Evolutionary conservation across 2,113 vertebrate genomes (phyloP).

Genomic region (Eurypyga helias): DNA sequence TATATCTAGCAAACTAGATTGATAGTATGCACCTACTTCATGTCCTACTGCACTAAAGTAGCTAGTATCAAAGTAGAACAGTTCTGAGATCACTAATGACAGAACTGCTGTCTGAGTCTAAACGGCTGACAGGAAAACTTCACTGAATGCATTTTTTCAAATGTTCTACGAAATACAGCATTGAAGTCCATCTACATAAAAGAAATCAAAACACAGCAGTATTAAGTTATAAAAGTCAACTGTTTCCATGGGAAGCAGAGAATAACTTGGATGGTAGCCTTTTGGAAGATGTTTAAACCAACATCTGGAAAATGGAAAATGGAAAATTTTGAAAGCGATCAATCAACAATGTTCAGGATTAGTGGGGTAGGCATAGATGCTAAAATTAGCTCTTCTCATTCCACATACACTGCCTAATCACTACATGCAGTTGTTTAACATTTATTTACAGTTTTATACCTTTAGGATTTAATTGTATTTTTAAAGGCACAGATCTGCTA

Average conservation of each 20-base stretch:
- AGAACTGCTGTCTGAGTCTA: not conserved
- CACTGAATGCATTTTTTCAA: not conserved
- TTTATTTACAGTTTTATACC: not conserved
- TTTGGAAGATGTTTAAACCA: not conserved
- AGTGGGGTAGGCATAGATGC: not conserved
- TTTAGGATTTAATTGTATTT: not conserved
- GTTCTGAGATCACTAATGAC: not conserved
- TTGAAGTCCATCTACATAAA: accelerated
- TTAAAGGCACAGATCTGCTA: not conserved
- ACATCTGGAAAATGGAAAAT: not conserved
- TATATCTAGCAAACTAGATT: not conserved
- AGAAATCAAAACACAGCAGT: not conserved
- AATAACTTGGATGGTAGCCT: not conserved
- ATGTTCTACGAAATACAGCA: not conserved
- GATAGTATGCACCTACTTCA: not conserved
- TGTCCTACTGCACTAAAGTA: not conserved
- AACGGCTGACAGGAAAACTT: not conserved
- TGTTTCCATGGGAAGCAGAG: not conserved
- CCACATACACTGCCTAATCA: not conserved
- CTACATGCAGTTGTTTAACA: not conserved
- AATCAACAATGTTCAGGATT: not conserved
- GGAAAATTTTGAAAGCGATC: not conserved
- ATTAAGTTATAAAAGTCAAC: not conserved
- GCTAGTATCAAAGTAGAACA: not conserved
- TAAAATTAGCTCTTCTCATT: not conserved